These are phyloP conservation scores for Lineus longissimus DNA, from an alignment of 1,140 invertebrate species.

Conservation along the genomic window DNA sequence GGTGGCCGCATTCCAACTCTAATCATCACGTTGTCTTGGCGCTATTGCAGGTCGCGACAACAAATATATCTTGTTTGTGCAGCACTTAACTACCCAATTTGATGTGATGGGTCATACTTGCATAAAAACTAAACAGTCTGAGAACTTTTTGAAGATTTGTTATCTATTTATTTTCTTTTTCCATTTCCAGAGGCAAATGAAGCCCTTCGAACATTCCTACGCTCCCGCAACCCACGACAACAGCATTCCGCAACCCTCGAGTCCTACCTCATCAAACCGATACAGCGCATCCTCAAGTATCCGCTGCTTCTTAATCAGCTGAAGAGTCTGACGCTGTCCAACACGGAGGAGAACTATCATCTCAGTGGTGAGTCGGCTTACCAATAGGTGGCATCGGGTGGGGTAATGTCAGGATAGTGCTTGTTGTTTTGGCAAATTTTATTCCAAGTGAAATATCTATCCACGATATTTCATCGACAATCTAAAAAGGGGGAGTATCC, in stretches of 20 bases:
- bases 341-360: constrained; percentile 89
- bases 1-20: too few relatives aligned
- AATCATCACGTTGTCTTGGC: too few relatives aligned
- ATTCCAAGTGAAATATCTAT: too few relatives aligned
- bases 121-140: too few relatives aligned
- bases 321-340: constrained; percentile 84
- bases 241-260: constrained; percentile 95
- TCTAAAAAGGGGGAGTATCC: too few relatives aligned
- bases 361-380: constrained; percentile 59
- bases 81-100: too few relatives aligned
- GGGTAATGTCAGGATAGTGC: background rate
- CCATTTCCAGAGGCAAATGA: constrained; percentile 79
- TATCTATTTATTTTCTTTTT: background rate
- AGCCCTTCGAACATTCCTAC: constrained; percentile 89
- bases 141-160: constrained; percentile 60
- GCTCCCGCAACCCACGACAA: constrained; percentile 87
- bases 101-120: too few relatives aligned
- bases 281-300: constrained; percentile 97
- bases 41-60: too few relatives aligned
- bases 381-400: background rate
- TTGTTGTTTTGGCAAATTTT: background rate
- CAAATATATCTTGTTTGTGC: too few relatives aligned
- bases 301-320: constrained; percentile 92
- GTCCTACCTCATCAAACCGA: constrained; percentile 98
- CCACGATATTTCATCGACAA: too few relatives aligned